A percentile compares a stretch with the other conserved stretches of the same genome.
phyloP scores from a whole-genome alignment of 2,113 vertebrate genomes.

The Macrotis lagotis region DNA sequence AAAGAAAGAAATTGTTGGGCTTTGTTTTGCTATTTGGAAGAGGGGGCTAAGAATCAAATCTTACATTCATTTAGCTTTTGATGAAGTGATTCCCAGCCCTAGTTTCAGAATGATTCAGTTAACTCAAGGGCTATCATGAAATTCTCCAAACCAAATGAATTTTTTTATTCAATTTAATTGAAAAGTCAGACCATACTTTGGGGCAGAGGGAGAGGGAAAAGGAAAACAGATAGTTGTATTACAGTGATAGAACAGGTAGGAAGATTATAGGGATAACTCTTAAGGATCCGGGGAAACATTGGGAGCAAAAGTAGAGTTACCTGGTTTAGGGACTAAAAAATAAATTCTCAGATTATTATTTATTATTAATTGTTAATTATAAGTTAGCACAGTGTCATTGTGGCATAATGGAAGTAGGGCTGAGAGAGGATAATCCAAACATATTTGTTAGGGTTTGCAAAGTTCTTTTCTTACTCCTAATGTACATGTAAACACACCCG shows the following conservation, averaged over 20 bases:
- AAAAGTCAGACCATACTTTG: not conserved
- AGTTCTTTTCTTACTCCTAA: not conserved
- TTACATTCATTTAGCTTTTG: not conserved
- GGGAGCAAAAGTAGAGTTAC: not conserved
- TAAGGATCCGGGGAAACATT: not conserved
- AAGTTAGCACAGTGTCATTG: not conserved
- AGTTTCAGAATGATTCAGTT: not conserved
- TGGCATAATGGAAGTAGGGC: not conserved
- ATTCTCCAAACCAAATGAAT: not conserved
- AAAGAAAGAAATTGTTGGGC: not conserved
- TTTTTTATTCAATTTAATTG: not conserved
- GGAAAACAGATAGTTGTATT: not conserved
- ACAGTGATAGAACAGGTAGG: not conserved
- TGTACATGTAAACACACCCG: not conserved
- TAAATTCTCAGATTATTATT: not conserved
- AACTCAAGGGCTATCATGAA: not conserved
- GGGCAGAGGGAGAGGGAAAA: not conserved
- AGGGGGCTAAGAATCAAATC: not conserved
- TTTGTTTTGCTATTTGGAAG: not conserved
- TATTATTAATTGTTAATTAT: not conserved
- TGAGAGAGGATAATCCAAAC: not conserved
- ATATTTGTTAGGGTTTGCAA: not conserved
- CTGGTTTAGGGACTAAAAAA: not conserved
- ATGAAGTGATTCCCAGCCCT: not conserved
- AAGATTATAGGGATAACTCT: not conserved